These are phyloP conservation scores for Rostratula benghalensis DNA, from an alignment of 2,113 vertebrate genomes.

Conservation along the genomic window DNA sequence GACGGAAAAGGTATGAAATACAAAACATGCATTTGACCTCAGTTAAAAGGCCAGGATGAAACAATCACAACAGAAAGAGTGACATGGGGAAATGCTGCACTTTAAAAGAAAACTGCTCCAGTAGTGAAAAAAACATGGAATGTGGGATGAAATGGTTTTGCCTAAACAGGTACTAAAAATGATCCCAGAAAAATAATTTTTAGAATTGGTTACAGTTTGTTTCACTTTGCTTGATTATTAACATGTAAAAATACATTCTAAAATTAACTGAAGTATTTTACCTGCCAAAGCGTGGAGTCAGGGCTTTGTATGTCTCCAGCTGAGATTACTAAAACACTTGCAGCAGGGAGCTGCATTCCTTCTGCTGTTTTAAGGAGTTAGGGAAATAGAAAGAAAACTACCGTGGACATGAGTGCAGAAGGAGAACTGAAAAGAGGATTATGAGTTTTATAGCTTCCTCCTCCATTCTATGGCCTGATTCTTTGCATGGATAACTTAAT, in stretches of 20 bases:
- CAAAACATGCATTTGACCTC: conserved; percentile 35
- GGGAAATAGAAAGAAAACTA: not conserved
- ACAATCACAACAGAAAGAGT: not conserved
- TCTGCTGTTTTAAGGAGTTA: not conserved
- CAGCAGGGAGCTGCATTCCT: conserved; percentile 58
- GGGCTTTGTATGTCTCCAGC: conserved; percentile 27
- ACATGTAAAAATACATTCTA: not conserved
- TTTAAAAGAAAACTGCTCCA: not conserved
- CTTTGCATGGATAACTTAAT: not conserved
- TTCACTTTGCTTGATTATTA: not conserved
- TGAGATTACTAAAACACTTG: conserved; percentile 29
- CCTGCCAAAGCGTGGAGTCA: not conserved
- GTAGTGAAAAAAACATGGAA: not conserved
- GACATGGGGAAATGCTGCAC: not conserved
- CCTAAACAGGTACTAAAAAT: not conserved
- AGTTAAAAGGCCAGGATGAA: conserved; percentile 22
- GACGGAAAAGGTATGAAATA: conserved; percentile 23
- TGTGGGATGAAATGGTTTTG: not conserved
- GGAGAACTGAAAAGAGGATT: not conserved
- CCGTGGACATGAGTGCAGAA: not conserved
- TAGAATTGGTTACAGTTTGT: not conserved
- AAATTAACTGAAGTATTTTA: conserved; percentile 1
- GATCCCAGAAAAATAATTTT: not conserved
- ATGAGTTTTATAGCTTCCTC: not conserved
- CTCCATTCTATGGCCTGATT: not conserved